These are phyloP conservation scores for Otus sunia DNA, from an alignment of 2,113 vertebrate species.

Conservation along the genomic window DNA sequence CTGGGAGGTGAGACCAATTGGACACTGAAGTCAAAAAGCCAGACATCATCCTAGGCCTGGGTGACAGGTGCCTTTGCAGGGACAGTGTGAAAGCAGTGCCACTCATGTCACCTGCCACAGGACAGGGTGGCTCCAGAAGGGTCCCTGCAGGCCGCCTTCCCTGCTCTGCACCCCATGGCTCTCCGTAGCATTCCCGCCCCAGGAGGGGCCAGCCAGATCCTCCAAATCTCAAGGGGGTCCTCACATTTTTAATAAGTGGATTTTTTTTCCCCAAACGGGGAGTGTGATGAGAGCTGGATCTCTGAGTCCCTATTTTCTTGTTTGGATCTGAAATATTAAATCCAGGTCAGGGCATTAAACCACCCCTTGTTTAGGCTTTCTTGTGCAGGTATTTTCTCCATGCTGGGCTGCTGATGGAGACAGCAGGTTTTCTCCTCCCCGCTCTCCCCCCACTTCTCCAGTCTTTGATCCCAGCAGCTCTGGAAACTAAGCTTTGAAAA, in stretches of 20 bases:
- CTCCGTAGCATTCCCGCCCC: not conserved
- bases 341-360: not conserved
- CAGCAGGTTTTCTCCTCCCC: not conserved
- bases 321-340: not conserved
- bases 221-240: not conserved
- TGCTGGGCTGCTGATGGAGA: not conserved
- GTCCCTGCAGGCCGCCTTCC: not conserved
- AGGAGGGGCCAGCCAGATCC: not conserved
- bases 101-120: not conserved
- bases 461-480: constrained; percentile 58
- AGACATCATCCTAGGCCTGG: accelerated
- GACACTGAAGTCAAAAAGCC: not conserved
- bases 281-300: not conserved
- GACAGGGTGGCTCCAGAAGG: not conserved
- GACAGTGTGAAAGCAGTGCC: not conserved
- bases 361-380: not conserved
- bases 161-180: not conserved
- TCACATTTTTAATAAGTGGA: accelerated
- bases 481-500: constrained; percentile 56
- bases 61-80: accelerated
- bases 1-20: not conserved
- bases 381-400: not conserved
- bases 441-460: not conserved
- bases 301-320: not conserved
- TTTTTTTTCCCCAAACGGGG: not conserved